These are phyloP conservation scores for Turnix velox DNA, from an alignment of 2,113 vertebrate species.

Conservation along the genomic window DNA sequence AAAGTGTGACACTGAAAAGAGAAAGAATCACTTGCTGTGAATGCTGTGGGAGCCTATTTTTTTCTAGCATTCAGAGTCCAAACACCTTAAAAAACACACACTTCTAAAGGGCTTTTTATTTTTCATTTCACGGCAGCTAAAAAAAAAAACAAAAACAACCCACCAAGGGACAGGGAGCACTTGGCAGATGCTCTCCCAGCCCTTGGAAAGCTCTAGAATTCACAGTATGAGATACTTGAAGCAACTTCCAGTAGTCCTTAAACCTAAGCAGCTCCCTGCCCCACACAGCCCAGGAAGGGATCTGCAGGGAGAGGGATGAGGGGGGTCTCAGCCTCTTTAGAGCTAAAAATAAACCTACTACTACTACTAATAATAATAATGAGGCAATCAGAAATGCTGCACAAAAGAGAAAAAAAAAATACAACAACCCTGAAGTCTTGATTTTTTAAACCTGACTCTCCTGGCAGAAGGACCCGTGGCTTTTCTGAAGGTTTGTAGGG, in stretches of 20 bases:
- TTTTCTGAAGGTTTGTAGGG: background rate
- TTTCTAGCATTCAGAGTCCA: slow-evolving; percentile 12
- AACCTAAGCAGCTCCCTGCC: slow-evolving; percentile 49
- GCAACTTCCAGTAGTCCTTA: slow-evolving; percentile 64
- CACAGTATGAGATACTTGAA: slow-evolving; percentile 73
- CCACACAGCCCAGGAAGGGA: no score
- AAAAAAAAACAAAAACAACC: no score
- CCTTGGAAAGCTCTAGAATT: slow-evolving; percentile 68
- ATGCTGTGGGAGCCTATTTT: slow-evolving; percentile 19
- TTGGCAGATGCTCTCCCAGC: slow-evolving; percentile 15
- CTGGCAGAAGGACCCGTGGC: background rate
- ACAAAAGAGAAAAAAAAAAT: background rate
- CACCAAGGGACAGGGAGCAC: background rate
- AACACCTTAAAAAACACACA: slow-evolving; percentile 8
- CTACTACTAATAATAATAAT: background rate
- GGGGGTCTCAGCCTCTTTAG: background rate
- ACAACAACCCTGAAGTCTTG: background rate
- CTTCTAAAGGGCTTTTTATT: slow-evolving; percentile 35
- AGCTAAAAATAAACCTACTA: background rate
- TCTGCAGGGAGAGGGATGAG: no score
- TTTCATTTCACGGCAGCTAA: slow-evolving; percentile 19
- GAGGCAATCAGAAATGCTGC: background rate
- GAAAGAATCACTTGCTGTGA: background rate
- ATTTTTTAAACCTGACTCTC: background rate
- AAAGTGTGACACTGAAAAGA: background rate